These are phyloP conservation scores for Helostoma temminkii DNA, from an alignment of 2,797 vertebrate genomes.

Conservation along the genomic window DNA sequence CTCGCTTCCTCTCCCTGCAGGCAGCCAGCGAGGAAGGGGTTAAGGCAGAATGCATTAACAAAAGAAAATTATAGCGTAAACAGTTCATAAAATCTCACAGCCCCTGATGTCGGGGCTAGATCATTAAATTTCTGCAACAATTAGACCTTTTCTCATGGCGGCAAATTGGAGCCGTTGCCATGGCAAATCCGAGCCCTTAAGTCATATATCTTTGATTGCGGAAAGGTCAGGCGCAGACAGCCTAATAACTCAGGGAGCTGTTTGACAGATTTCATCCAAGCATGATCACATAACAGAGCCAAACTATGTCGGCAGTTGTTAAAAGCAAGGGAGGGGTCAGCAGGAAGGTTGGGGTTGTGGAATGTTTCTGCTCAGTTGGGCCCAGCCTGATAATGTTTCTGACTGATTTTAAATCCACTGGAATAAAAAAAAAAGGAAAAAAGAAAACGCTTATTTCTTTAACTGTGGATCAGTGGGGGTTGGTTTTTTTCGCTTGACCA, in stretches of 20 bases:
- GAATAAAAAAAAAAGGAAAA: constrained; percentile 72
- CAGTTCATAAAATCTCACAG: constrained; percentile 99
- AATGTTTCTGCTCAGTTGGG: constrained; percentile 99
- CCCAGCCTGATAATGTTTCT: constrained; percentile 97
- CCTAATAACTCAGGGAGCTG: constrained; percentile 99
- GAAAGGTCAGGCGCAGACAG: constrained; percentile 99
- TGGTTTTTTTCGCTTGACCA: constrained; percentile 50
- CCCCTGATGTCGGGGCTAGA: constrained; percentile 99
- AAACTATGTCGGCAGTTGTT: constrained; percentile 99
- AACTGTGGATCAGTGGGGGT: constrained; percentile 68
- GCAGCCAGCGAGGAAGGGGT: constrained; percentile 83
- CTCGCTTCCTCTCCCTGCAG: constrained; percentile 66
- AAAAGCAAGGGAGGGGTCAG: constrained; percentile 97
- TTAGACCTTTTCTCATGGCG: constrained; percentile 99
- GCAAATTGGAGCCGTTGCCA: constrained; percentile 99
- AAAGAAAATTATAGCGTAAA: constrained; percentile 99
- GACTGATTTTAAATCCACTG: constrained; percentile 95
- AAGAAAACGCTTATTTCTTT: constrained; percentile 61
- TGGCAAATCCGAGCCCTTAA: constrained; percentile 99
- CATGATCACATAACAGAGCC: constrained; percentile 99
- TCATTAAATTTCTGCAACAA: constrained; percentile 99
- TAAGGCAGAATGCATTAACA: constrained; percentile 99
- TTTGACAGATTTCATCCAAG: constrained; percentile 99
- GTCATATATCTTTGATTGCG: constrained; percentile 99
- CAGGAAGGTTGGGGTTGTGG: constrained; percentile 98